A percentile compares a stretch with the other conserved stretches of the same genome.
phyloP scores from a whole-genome alignment of 2,888 invertebrate genomes.

The Eugnorisma glareosa region DNA sequence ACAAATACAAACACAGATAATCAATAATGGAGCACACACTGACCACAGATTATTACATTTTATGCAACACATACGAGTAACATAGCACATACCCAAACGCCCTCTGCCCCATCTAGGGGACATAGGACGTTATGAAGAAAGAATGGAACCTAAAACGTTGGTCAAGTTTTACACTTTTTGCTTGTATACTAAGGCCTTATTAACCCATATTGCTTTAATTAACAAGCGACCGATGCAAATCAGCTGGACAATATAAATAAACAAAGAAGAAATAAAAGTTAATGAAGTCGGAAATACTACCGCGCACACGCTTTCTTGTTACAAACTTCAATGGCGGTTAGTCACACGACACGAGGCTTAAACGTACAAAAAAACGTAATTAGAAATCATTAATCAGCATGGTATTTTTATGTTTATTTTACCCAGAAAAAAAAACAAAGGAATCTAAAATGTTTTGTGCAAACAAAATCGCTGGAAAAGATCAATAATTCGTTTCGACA shows the following conservation, averaged over 20 bases:
- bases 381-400: neutral
- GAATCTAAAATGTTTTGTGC: neutral
- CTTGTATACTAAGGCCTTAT: neutral
- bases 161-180: neutral
- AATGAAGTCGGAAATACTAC: conserved; percentile 44
- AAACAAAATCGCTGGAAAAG: neutral
- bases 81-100: no score
- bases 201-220: conserved; percentile 1
- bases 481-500: neutral
- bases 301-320: conserved; percentile 22
- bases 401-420: neutral
- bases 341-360: conserved; percentile 53
- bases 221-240: conserved; percentile 24
- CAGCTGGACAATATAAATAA: conserved; percentile 9
- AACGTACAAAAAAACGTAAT: neutral
- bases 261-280: conserved; percentile 11
- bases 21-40: no score
- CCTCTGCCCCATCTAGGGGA: no score
- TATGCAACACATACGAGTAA: no score
- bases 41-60: no score
- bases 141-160: no score
- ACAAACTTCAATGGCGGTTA: conserved; percentile 15
- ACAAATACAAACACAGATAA: no score
- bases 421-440: no score
- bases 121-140: no score